These are phyloP conservation scores for Aphodius granarius DNA, from an alignment of 2,888 invertebrate genomes.

Conservation along the genomic window DNA sequence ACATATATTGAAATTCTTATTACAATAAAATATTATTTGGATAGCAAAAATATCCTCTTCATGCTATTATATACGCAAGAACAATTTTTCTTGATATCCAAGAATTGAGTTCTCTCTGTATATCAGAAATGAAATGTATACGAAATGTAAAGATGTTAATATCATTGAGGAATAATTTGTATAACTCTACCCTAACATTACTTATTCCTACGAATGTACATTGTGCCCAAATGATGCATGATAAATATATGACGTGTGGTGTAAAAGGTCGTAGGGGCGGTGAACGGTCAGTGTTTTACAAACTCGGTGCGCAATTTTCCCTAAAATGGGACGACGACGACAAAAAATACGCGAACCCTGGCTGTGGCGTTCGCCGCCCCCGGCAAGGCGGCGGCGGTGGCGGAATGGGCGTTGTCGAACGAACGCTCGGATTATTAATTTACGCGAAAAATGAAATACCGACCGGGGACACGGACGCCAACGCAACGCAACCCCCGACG, in stretches of 20 bases:
- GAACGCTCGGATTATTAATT: conserved; percentile 31
- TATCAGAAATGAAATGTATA: no score
- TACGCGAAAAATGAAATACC: conserved; percentile 37
- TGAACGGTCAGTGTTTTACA: conserved; percentile 44
- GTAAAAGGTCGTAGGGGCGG: conserved; percentile 25
- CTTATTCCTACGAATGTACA: no score
- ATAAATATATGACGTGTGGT: background rate
- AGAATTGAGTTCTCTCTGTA: no score
- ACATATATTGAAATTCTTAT: no score
- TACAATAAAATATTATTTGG: no score
- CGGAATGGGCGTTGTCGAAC: conserved; percentile 19
- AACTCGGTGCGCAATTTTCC: conserved; percentile 34
- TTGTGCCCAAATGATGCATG: background rate
- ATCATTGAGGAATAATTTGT: no score
- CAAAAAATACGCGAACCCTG: background rate
- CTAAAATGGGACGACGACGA: conserved; percentile 28
- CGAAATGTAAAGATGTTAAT: no score
- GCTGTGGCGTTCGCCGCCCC: background rate
- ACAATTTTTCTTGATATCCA: no score
- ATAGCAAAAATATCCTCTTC: no score
- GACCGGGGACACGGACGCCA: conserved; percentile 18
- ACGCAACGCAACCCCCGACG: conserved; percentile 23
- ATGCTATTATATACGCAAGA: no score
- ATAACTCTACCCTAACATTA: no score
- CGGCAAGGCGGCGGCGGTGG: background rate